Conservation (phyloP, 2,888 invertebrate species). For the Euclidia mi region DNA sequence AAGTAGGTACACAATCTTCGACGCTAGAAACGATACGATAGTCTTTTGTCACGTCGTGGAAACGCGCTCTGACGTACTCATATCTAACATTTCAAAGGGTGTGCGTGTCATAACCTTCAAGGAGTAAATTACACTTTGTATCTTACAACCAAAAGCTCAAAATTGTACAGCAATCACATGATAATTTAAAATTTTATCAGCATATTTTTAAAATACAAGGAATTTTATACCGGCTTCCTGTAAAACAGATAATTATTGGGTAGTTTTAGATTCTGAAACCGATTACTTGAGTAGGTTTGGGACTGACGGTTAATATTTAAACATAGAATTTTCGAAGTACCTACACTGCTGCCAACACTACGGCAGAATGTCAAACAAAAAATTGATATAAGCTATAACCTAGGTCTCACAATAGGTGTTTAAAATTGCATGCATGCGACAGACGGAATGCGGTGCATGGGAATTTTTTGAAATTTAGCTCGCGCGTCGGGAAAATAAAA, state of each 20-base stretch:
- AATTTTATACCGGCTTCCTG: conserved; percentile 6
- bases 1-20: too few relatives aligned
- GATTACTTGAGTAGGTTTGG: neutral
- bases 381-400: conserved; percentile 36
- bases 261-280: conserved; percentile 4
- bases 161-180: neutral
- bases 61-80: neutral
- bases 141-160: conserved; percentile 4
- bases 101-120: neutral
- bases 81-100: neutral
- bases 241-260: conserved; percentile 2
- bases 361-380: conserved; percentile 29
- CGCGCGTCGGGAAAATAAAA: conserved; percentile 33
- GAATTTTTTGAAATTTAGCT: conserved; percentile 44
- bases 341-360: conserved; percentile 1
- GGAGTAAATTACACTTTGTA: conserved; percentile 6
- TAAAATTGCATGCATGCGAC: conserved; percentile 63
- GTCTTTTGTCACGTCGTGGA: too few relatives aligned
- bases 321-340: neutral
- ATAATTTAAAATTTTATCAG: neutral
- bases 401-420: conserved; percentile 46
- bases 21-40: too few relatives aligned
- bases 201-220: neutral
- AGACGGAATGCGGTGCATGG: conserved; percentile 42
- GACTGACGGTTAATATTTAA: neutral